Evolutionary conservation across 2,113 vertebrate genomes (phyloP).

Genomic region (Rhea pennata): DNA sequence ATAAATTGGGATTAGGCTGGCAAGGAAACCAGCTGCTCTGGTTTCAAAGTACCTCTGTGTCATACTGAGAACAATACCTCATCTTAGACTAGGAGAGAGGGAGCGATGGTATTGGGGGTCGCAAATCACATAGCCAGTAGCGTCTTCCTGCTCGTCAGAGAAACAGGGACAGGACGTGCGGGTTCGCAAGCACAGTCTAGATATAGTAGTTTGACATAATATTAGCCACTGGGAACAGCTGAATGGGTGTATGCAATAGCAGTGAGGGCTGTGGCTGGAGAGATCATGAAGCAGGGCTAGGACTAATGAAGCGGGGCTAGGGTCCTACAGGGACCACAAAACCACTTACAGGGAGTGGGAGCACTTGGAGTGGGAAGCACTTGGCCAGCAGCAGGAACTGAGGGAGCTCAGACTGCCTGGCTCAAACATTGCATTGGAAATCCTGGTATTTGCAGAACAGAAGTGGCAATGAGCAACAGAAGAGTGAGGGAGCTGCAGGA

Average conservation of each 20-base stretch:
- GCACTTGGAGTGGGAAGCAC: not conserved
- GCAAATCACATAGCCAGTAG: fast-evolving
- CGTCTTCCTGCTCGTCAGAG: not conserved
- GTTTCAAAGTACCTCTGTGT: not conserved
- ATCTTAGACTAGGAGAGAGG: not conserved
- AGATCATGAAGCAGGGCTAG: not conserved
- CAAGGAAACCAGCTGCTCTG: not conserved
- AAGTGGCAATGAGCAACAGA: too few relatives aligned
- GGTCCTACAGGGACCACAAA: too few relatives aligned
- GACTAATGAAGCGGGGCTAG: not conserved
- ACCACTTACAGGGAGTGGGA: not conserved
- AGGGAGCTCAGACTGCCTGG: not conserved
- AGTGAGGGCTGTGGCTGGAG: not conserved
- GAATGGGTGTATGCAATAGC: fast-evolving
- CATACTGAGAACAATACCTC: not conserved
- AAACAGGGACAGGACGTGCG: not conserved
- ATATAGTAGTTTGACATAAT: not conserved
- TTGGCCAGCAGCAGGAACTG: too few relatives aligned
- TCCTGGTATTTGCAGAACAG: not conserved
- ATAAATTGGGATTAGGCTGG: not conserved
- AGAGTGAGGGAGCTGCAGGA: not conserved
- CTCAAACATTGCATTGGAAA: not conserved
- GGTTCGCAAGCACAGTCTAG: fast-evolving
- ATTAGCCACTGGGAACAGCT: not conserved
- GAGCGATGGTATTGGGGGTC: not conserved